These are phyloP conservation scores for Premnoplex brunnescens DNA, from an alignment of 2,797 vertebrate genomes.

Conservation along the genomic window DNA sequence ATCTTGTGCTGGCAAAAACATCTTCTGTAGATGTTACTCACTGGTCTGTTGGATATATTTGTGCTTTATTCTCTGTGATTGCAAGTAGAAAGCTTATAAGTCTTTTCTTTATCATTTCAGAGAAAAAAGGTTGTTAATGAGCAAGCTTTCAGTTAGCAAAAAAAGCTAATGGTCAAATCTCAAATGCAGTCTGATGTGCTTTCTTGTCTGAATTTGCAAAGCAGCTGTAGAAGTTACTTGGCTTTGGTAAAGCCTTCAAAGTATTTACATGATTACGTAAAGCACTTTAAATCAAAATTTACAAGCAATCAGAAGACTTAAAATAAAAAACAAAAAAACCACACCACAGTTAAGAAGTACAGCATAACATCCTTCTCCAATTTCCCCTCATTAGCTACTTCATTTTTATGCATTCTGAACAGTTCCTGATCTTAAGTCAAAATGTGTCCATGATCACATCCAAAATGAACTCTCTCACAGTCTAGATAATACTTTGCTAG, in stretches of 20 bases:
- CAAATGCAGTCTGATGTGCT: background rate
- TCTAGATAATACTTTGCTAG: constrained; percentile 30
- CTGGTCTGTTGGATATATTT: background rate
- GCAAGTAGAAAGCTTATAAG: background rate
- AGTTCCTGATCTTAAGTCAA: constrained; percentile 63
- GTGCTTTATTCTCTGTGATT: background rate
- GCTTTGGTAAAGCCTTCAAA: constrained; percentile 1
- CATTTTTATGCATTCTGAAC: constrained; percentile 63
- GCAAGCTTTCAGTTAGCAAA: background rate
- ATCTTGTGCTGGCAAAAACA: background rate
- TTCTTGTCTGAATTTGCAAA: constrained; percentile 27
- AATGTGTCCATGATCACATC: constrained; percentile 57
- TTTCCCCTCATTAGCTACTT: constrained; percentile 68
- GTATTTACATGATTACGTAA: constrained; percentile 63
- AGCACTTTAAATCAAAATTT: constrained; percentile 64
- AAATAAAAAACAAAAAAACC: background rate
- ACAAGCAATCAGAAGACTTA: constrained; percentile 62
- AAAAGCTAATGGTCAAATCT: constrained; percentile 38
- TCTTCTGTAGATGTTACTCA: background rate
- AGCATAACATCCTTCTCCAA: constrained; percentile 65
- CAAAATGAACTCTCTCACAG: constrained; percentile 36
- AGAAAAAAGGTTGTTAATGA: background rate
- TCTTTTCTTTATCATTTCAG: background rate
- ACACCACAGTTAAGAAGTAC: background rate
- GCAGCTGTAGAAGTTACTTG: constrained; percentile 49